A percentile compares a stretch with the other conserved stretches of the same genome.
Evolutionary conservation across 1,140 invertebrate genomes (phyloP).

Genomic region (Drosophila eugracilis): DNA sequence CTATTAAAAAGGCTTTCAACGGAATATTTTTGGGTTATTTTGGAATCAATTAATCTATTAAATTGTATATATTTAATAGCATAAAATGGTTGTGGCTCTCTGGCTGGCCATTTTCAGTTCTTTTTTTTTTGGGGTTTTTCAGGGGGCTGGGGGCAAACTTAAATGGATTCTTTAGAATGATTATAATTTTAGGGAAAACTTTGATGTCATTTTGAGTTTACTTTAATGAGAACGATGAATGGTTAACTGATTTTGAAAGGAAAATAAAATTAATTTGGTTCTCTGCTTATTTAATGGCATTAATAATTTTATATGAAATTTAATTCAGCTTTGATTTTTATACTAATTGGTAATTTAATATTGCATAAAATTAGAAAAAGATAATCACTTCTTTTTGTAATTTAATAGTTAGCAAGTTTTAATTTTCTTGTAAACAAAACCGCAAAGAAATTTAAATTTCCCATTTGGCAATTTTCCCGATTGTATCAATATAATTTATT

Average conservation of each 20-base stretch:
- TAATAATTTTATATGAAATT: too few species aligned
- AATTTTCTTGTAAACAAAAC: too few species aligned
- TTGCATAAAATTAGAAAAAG: too few species aligned
- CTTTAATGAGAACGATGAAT: too few species aligned
- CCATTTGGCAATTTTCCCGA: not conserved
- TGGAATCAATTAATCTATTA: slow-evolving; percentile 50
- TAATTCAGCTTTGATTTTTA: too few species aligned
- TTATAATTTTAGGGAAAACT: not conserved
- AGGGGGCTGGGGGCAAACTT: slow-evolving; percentile 3
- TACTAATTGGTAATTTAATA: too few species aligned
- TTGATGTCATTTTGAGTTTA: too few species aligned
- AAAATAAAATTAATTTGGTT: too few species aligned
- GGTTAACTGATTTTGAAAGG: too few species aligned
- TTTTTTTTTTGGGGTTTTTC: slow-evolving; percentile 15
- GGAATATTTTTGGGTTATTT: slow-evolving; percentile 37
- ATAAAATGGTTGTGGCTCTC: slow-evolving; percentile 34
- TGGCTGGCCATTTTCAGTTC: slow-evolving; percentile 6
- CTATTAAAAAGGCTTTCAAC: slow-evolving; percentile 45
- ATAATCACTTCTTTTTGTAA: too few species aligned
- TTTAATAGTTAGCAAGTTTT: too few species aligned
- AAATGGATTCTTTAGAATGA: slow-evolving; percentile 5
- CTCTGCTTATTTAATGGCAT: too few species aligned
- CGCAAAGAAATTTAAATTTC: not conserved
- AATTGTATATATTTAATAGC: slow-evolving; percentile 45
- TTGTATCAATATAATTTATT: slow-evolving; percentile 13